Evolutionary conservation across 2,797 vertebrate genomes (phyloP), one percentile per base, ranked within the genome.

Genomic region (Lutra lutra): DNA sequence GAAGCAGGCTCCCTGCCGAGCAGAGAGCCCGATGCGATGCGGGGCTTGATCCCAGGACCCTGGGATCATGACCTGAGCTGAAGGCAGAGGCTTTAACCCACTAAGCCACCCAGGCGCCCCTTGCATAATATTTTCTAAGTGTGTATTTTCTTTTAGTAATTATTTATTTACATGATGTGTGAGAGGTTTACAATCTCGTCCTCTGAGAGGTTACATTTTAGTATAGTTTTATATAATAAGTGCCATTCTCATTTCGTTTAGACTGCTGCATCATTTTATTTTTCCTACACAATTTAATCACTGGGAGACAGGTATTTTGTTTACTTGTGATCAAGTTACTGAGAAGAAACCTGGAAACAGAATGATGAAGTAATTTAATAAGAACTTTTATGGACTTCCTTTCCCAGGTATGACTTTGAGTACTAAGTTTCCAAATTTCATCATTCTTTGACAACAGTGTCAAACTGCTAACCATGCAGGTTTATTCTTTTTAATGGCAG

Each of bases 371-470:
- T 91, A 95, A 95, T 97, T 97, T 94, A 89, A 92, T 96, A 96
- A 86, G 75, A 93, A 77, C 94, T 91, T 86, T 94, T 79, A 92
- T 97, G 98, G 97, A 89, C 91, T 98, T 90, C 86, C 5, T 97
- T 98, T 97, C 54, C 82, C 94, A 83, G 29, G 35, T 98, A 51
- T 98, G 95, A 73, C 1, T 96, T 98, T 98, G 97, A 96, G 93
- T 95, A 97, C 97, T 93, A 93, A 95, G 94, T 98, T 98, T 98
- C 96, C 97, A 98, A 90, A 96, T 98, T 98, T 98, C 93, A 95
- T 93, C 88, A 95, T 96, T 94, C 95, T 98, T 97, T 97, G 97
- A 87, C 86, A 46, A 92, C 88, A 46, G 7, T 97, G 95, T 98
- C 97, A 98, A 91, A 95, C 96, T 78, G 48, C 32, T 97, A 97